phyloP scores from a whole-genome alignment of 2,113 vertebrate species.

The Tauraco erythrolophus region DNA sequence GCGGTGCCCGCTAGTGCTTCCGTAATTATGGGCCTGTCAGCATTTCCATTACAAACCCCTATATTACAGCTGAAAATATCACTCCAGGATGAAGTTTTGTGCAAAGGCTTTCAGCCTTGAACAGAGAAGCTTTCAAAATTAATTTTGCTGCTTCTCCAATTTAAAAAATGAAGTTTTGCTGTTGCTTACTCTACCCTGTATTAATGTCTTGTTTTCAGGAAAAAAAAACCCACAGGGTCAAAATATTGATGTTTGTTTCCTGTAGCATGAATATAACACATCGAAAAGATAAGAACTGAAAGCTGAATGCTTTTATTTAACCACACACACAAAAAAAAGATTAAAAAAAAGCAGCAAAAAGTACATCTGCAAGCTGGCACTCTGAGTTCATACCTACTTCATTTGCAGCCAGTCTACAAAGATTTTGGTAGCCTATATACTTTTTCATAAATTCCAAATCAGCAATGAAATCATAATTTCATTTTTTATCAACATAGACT shows the following conservation, averaged over 20 bases:
- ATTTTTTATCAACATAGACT: accelerated
- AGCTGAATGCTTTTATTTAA: slow-evolving; percentile 3
- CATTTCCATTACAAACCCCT: slow-evolving; percentile 44
- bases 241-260: slow-evolving; percentile 39
- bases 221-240: background rate
- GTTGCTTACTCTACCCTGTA: background rate
- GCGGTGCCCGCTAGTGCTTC: slow-evolving; percentile 57
- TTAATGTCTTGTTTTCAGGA: background rate
- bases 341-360: background rate
- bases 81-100: slow-evolving; percentile 57
- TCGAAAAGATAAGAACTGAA: slow-evolving; percentile 12
- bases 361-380: background rate
- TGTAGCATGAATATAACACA: background rate
- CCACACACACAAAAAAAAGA: background rate
- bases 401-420: background rate
- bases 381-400: background rate
- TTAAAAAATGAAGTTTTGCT: slow-evolving; percentile 12
- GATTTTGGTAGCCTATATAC: background rate
- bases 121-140: slow-evolving; percentile 25
- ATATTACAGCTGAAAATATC: slow-evolving; percentile 64
- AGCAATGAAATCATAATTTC: background rate
- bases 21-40: slow-evolving; percentile 33
- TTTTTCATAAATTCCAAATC: background rate
- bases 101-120: slow-evolving; percentile 38
- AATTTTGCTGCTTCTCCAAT: slow-evolving; percentile 7